Conservation (phyloP, 2,797 vertebrate species). For the Adrianichthys oophorus region DNA sequence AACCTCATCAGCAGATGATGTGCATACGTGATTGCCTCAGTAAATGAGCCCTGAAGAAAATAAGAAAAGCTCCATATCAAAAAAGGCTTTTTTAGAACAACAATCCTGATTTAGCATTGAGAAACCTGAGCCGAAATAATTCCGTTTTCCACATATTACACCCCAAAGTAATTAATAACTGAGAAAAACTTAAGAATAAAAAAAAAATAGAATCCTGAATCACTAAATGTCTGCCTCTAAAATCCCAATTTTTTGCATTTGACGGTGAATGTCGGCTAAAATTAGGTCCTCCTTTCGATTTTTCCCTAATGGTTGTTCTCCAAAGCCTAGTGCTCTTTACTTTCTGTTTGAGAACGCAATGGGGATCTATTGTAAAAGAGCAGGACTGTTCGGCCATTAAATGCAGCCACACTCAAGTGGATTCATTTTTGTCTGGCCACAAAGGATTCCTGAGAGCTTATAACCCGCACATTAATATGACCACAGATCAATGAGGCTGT, state of each 20-base stretch:
- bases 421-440: conserved; percentile 68
- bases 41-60: conserved; percentile 10
- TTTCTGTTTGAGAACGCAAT: conserved; percentile 39
- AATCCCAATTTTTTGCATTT: conserved; percentile 28
- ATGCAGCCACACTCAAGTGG: conserved; percentile 57
- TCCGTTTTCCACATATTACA: conserved; percentile 23
- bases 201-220: neutral
- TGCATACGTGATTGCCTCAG: conserved; percentile 8
- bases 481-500: conserved; percentile 77
- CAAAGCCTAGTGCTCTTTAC: conserved; percentile 11
- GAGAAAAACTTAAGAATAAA: neutral
- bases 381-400: conserved; percentile 52
- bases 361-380: conserved; percentile 41
- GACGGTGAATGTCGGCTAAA: conserved; percentile 22
- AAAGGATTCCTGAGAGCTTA: conserved; percentile 62
- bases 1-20: conserved; percentile 15
- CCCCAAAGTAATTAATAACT: conserved; percentile 12
- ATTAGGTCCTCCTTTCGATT: conserved; percentile 32
- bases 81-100: conserved; percentile 9
- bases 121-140: conserved; percentile 15
- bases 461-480: conserved; percentile 70
- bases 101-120: conserved; percentile 22
- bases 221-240: neutral
- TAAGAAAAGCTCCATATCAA: conserved; percentile 15
- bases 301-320: conserved; percentile 25